Conservation (phyloP, 2,113 vertebrate species). For the Pomatostomus ruficeps region DNA sequence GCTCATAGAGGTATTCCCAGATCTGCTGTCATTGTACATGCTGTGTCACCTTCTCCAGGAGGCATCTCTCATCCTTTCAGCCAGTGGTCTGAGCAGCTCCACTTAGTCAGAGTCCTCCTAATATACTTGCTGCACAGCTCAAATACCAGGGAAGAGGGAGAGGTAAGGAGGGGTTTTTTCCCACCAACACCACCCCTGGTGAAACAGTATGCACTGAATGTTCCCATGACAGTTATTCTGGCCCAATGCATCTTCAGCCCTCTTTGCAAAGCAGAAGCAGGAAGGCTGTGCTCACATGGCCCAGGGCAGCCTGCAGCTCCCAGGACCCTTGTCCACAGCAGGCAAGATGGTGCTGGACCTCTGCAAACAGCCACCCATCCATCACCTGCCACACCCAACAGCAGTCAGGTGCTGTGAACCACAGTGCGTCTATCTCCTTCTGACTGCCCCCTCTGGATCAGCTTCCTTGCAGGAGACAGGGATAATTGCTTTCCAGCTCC, state of each 20-base stretch:
- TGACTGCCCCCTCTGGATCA: rapidly evolving
- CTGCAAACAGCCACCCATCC: background rate
- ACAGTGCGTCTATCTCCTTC: background rate
- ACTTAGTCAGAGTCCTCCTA: background rate
- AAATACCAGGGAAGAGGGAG: background rate
- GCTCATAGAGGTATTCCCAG: background rate
- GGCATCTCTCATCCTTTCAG: background rate
- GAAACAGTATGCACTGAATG: background rate
- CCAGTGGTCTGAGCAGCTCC: background rate
- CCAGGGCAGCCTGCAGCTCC: background rate
- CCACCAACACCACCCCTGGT: background rate
- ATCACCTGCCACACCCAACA: background rate
- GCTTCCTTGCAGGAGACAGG: background rate
- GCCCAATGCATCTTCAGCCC: background rate
- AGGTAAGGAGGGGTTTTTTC: background rate
- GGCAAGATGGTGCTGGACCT: rapidly evolving
- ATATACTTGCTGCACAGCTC: background rate
- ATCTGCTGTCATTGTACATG: background rate
- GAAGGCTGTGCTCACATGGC: background rate
- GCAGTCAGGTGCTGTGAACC: rapidly evolving
- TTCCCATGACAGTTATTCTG: background rate
- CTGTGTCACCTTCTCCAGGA: background rate
- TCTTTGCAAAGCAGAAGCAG: background rate
- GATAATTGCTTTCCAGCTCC: background rate
- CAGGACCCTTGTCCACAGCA: background rate